Evolutionary conservation across 2,888 invertebrate species (phyloP).

Genomic region (Emesis furor): DNA sequence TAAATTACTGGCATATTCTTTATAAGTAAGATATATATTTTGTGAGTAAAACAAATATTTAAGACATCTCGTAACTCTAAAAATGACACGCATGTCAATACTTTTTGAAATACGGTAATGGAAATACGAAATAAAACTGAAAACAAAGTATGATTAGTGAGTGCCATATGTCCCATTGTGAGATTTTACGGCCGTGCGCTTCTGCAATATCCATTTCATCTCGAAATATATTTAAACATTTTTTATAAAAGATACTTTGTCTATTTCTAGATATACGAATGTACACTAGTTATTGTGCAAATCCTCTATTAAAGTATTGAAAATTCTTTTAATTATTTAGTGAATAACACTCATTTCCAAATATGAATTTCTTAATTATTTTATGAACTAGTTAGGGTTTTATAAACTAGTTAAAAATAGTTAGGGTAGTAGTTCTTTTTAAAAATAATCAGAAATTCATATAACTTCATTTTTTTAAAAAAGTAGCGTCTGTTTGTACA

Average conservation of each 20-base stretch:
- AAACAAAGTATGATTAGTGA: constrained; percentile 92
- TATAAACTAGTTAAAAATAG: too few relatives aligned
- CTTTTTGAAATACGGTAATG: constrained; percentile 92
- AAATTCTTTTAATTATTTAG: too few relatives aligned
- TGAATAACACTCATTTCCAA: too few relatives aligned
- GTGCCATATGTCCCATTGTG: constrained; percentile 89
- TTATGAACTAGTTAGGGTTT: too few relatives aligned
- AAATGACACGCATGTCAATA: constrained; percentile 91
- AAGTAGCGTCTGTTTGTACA: too few relatives aligned
- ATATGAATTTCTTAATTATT: too few relatives aligned
- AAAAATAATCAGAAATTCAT: too few relatives aligned
- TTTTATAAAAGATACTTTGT: constrained; percentile 32
- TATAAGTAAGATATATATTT: background rate
- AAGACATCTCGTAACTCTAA: constrained; percentile 87
- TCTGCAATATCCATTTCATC: constrained; percentile 84
- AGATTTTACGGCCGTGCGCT: constrained; percentile 86
- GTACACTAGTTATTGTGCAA: background rate
- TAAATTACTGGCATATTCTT: too few relatives aligned
- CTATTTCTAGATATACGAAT: constrained; percentile 23
- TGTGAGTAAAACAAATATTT: constrained; percentile 52
- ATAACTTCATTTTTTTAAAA: too few relatives aligned
- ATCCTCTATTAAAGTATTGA: too few relatives aligned
- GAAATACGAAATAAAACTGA: constrained; percentile 92
- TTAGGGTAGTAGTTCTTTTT: too few relatives aligned
- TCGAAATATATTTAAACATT: constrained; percentile 83